Conservation (phyloP, 2,797 vertebrate genomes). For the Enteromius mattozi region DNA sequence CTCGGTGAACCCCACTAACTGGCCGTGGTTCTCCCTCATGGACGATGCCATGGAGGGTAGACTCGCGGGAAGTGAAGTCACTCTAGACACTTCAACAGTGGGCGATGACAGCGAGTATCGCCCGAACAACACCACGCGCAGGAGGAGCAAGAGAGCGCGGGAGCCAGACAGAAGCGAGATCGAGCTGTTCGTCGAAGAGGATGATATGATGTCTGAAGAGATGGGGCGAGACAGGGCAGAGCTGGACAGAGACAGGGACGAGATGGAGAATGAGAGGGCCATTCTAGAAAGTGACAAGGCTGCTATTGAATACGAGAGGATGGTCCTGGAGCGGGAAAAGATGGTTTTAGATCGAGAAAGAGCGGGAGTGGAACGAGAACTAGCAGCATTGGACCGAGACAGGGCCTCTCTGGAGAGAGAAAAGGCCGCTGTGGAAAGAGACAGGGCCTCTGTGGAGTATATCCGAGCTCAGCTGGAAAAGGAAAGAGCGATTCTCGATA, state of each 20-base stretch:
- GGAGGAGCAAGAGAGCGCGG: constrained; percentile 58
- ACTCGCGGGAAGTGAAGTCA: constrained; percentile 57
- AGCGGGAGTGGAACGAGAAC: constrained; percentile 69
- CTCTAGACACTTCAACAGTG: constrained; percentile 54
- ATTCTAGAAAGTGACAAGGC: constrained; percentile 59
- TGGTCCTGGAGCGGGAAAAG: constrained; percentile 69
- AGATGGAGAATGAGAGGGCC: constrained; percentile 64
- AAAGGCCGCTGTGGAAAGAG: constrained; percentile 68
- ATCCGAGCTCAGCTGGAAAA: constrained; percentile 70
- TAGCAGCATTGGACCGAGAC: constrained; percentile 69
- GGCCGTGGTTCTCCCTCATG: constrained; percentile 74
- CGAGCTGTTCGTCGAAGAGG: constrained; percentile 64
- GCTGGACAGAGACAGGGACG: constrained; percentile 60
- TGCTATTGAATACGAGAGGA: constrained; percentile 64
- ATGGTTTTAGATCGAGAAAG: constrained; percentile 71
- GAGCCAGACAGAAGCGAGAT: constrained; percentile 57
- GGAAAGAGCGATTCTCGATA: constrained; percentile 65
- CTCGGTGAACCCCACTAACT: constrained; percentile 67
- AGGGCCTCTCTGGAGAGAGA: constrained; percentile 72
- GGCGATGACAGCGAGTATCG: constrained; percentile 61
- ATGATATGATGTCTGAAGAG: constrained; percentile 51
- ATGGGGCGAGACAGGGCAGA: constrained; percentile 46
- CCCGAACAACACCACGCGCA: constrained; percentile 55
- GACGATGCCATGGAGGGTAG: constrained; percentile 73
- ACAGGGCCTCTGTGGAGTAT: constrained; percentile 69